phyloP scores from a whole-genome alignment of 2,888 invertebrate species.

The Microchrysa polita region DNA sequence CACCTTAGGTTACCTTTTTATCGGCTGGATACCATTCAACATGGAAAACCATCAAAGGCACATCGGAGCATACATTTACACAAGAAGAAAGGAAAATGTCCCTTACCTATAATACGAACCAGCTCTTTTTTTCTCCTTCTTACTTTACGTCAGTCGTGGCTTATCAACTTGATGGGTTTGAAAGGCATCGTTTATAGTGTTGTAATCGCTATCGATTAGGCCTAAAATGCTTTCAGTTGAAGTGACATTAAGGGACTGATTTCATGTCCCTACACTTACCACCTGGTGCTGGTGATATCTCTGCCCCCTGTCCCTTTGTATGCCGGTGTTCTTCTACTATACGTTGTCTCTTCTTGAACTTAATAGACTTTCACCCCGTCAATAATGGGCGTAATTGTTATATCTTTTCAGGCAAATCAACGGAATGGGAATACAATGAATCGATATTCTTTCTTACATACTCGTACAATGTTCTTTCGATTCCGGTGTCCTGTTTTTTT shows the following conservation, averaged over 20 bases:
- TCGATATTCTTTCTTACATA: slow-evolving; percentile 21
- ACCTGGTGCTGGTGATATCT: too few species aligned
- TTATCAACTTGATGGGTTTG: slow-evolving; percentile 25
- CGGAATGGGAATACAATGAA: slow-evolving; percentile 39
- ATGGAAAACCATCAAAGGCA: background rate
- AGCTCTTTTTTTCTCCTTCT: background rate
- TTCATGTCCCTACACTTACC: too few species aligned
- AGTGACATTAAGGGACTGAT: slow-evolving; percentile 43
- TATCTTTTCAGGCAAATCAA: slow-evolving; percentile 39
- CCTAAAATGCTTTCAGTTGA: slow-evolving; percentile 41
- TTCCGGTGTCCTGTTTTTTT: background rate
- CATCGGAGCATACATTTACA: background rate
- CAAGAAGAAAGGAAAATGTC: background rate
- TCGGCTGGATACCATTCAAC: background rate
- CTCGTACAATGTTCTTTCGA: slow-evolving; percentile 11
- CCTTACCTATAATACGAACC: background rate
- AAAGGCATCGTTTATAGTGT: slow-evolving; percentile 36
- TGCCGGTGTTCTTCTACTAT: slow-evolving; percentile 22
- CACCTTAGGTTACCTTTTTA: slow-evolving; percentile 7
- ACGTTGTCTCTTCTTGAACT: slow-evolving; percentile 15
- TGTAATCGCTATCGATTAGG: slow-evolving; percentile 43
- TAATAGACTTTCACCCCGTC: slow-evolving; percentile 40
- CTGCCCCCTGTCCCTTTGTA: too few species aligned
- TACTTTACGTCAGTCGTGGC: background rate
- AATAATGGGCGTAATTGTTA: slow-evolving; percentile 44